Evolutionary conservation across 2,113 vertebrate species (phyloP).

Genomic region (Marmota flaviventris): DNA sequence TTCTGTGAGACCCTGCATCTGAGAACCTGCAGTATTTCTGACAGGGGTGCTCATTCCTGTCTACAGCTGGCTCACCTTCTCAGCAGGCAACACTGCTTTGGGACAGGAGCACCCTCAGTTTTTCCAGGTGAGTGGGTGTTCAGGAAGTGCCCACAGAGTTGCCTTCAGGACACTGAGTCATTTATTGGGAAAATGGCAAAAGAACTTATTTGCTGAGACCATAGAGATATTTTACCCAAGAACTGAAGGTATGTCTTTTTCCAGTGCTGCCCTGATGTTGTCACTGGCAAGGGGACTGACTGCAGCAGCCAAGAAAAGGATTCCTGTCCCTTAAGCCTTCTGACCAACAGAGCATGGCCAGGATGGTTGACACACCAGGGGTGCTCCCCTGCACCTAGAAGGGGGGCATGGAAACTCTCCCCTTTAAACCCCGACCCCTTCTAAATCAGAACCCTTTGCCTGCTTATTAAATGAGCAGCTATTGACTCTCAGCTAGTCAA

Average conservation of each 20-base stretch:
- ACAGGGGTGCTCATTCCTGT: background rate
- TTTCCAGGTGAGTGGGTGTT: constrained; percentile 50
- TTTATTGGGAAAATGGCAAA: constrained; percentile 33
- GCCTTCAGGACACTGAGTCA: constrained; percentile 33
- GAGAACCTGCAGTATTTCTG: background rate
- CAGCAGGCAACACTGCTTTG: background rate
- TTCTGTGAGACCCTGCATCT: no score
- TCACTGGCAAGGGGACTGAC: background rate
- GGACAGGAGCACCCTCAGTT: background rate
- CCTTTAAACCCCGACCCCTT: background rate
- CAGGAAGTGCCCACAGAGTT: constrained; percentile 29
- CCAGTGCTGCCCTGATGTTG: background rate
- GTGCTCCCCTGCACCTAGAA: background rate
- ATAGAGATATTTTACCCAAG: background rate
- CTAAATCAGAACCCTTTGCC: background rate
- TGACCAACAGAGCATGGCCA: background rate
- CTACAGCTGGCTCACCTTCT: background rate
- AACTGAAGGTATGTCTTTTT: background rate
- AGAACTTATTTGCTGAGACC: background rate
- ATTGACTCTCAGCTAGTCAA: background rate
- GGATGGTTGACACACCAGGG: background rate
- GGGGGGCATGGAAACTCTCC: background rate
- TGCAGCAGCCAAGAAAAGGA: background rate
- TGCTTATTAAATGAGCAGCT: background rate
- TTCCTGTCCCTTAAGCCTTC: background rate